Percentiles rank a stretch among this genome's conserved stretches.
Evolutionary conservation across 2,888 invertebrate genomes (phyloP).

Genomic region (Thymelicus sylvestris): DNA sequence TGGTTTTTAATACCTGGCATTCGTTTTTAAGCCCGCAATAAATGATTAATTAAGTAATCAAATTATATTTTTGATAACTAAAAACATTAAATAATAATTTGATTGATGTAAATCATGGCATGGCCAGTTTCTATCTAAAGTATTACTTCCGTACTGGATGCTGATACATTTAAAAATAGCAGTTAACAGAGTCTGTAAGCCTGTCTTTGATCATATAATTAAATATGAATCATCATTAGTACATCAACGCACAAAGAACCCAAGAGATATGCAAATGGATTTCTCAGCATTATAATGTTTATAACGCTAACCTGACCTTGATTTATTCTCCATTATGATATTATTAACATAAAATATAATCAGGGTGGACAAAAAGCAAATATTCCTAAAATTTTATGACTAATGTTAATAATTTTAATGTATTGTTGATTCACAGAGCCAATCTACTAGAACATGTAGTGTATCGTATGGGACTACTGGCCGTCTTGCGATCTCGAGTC

Average conservation of each 20-base stretch:
- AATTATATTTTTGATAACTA: too few relatives aligned
- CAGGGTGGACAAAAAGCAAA: too few relatives aligned
- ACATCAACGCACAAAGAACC: slow-evolving; percentile 26
- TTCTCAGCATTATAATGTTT: slow-evolving; percentile 22
- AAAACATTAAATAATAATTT: too few relatives aligned
- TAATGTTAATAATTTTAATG: not conserved
- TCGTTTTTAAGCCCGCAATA: too few relatives aligned
- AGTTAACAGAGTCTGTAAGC: not conserved
- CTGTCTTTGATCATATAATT: not conserved
- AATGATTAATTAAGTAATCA: too few relatives aligned
- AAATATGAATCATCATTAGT: slow-evolving; percentile 22
- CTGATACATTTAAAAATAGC: not conserved
- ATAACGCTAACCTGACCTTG: not conserved
- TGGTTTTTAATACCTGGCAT: too few relatives aligned
- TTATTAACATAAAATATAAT: too few relatives aligned
- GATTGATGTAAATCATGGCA: too few relatives aligned
- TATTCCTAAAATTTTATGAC: too few relatives aligned
- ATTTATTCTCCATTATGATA: not conserved
- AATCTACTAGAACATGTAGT: slow-evolving; percentile 94
- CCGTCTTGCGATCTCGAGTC: slow-evolving; percentile 93
- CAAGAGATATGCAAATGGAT: slow-evolving; percentile 26
- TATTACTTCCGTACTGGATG: not conserved
- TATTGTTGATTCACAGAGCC: slow-evolving; percentile 81
- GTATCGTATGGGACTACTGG: slow-evolving; percentile 97
- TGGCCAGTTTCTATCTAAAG: too few relatives aligned